Conservation (phyloP, 2,888 invertebrate species). For the Eristalis tenax region DNA sequence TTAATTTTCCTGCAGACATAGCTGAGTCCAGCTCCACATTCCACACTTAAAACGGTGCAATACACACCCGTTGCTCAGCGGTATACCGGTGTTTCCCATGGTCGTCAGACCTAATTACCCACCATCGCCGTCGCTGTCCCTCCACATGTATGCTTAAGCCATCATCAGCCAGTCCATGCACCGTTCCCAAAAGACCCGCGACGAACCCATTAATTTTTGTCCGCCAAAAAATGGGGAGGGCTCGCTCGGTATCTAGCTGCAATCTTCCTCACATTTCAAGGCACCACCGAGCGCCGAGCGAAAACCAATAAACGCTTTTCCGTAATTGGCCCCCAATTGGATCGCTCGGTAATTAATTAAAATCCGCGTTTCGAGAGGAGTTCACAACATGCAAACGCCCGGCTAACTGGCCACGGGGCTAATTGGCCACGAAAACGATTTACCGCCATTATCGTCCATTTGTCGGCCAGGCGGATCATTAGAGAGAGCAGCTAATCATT, state of each 20-base stretch:
- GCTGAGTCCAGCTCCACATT: not conserved
- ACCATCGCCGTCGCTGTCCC: not conserved
- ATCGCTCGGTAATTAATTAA: constrained; percentile 61
- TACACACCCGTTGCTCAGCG: not conserved
- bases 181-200: not conserved
- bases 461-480: constrained; percentile 65
- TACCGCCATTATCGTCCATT: constrained; percentile 67
- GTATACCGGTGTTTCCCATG: not conserved
- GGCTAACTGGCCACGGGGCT: constrained; percentile 58
- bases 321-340: constrained; percentile 56
- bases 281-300: not conserved
- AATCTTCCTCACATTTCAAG: not conserved
- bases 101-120: not conserved
- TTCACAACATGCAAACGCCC: constrained; percentile 46
- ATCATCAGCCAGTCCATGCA: not conserved
- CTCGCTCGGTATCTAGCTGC: not conserved
- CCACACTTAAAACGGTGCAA: not conserved
- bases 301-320: constrained; percentile 54
- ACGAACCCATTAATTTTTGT: not conserved
- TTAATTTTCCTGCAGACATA: too few relatives aligned
- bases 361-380: constrained; percentile 48
- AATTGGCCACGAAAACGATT: constrained; percentile 70
- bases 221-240: not conserved
- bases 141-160: not conserved
- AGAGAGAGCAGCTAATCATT: constrained; percentile 61